Percentiles rank a stretch among this genome's conserved stretches.
Conservation (phyloP, 1,140 invertebrate genomes). For the Limonius californicus region DNA sequence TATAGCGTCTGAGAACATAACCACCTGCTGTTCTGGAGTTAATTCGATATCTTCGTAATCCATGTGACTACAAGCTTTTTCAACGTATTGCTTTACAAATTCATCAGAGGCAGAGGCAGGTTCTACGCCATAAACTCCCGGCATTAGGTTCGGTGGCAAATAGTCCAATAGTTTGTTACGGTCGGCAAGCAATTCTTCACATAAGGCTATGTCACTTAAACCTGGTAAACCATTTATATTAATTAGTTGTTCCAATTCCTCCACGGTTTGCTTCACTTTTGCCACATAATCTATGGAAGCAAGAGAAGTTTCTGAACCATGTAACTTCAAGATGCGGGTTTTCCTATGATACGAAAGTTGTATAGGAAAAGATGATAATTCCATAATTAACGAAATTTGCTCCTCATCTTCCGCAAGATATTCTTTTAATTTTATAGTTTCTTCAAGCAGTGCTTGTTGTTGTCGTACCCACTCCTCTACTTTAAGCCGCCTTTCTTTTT, state of each 20-base stretch:
- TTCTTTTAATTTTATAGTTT: too few species aligned
- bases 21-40: constrained; percentile 28
- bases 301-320: neutral
- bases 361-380: constrained; percentile 33
- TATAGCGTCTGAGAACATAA: constrained; percentile 46
- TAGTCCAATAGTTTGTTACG: constrained; percentile 19
- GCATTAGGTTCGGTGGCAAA: constrained; percentile 32
- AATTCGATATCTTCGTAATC: constrained; percentile 44
- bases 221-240: constrained; percentile 14
- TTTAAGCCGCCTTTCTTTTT: constrained; percentile 19
- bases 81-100: constrained; percentile 36
- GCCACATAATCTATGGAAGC: neutral
- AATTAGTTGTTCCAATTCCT: constrained; percentile 5
- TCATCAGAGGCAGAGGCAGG: constrained; percentile 34
- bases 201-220: constrained; percentile 15
- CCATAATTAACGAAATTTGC: constrained; percentile 3
- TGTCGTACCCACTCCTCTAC: constrained; percentile 21
- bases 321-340: neutral
- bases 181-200: constrained; percentile 22
- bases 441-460: neutral
- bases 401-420: too few species aligned
- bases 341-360: neutral
- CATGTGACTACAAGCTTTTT: constrained; percentile 45
- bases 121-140: constrained; percentile 13
- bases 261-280: constrained; percentile 19